These are phyloP conservation scores for Panurus biarmicus DNA, from an alignment of 2,113 vertebrate species.

Conservation along the genomic window DNA sequence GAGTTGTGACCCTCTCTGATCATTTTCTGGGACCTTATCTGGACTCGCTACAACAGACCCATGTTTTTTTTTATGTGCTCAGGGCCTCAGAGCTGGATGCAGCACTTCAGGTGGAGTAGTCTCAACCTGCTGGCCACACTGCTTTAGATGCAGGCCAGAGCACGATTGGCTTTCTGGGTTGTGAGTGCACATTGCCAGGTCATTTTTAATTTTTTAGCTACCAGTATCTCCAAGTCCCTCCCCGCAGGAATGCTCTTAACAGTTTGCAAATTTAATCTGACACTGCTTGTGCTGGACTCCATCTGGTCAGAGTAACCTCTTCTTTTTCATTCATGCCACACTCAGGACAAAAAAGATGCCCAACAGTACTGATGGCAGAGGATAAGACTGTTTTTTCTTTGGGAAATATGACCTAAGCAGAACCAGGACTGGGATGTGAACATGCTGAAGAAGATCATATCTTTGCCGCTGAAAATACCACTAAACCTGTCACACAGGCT, in stretches of 20 bases:
- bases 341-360: background rate
- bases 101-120: background rate
- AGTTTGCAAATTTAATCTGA: background rate
- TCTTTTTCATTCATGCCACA: background rate
- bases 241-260: background rate
- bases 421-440: background rate
- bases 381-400: background rate
- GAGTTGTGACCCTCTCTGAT: background rate
- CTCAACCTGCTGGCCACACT: fast-evolving
- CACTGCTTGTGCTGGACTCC: background rate
- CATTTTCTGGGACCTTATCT: background rate
- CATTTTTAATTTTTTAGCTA: background rate
- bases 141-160: background rate
- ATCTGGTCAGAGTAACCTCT: background rate
- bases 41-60: background rate
- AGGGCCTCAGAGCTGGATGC: background rate
- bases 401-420: background rate
- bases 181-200: fast-evolving
- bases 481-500: background rate
- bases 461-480: background rate
- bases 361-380: background rate
- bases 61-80: background rate
- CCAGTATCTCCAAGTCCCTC: background rate
- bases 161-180: fast-evolving
- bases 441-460: background rate